Base-by-base conservation (phyloP, 2,888 invertebrate species). In the Eupithecia exiguata region DNA sequence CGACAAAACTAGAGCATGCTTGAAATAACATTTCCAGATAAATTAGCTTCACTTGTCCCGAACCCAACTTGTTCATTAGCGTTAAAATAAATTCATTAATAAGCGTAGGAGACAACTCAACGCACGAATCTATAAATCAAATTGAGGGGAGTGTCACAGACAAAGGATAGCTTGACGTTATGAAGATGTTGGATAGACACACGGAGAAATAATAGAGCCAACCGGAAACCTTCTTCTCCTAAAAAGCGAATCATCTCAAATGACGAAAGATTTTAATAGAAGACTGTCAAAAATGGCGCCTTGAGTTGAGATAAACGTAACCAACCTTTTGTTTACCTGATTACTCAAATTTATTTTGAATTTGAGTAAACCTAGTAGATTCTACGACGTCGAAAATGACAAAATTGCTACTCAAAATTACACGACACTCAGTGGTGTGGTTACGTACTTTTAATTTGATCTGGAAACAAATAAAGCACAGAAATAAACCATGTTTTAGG, bases 61-160 rank as follows among this genome's bases (percentile, higher is more conserved):
- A 93, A 91, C 90, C 92, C 86, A 89, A 91, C 88, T 93, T 91
- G 92, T 94, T 94, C 94, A 94, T 94, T 94, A 94, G 90, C 89
- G 92, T 93, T 94, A 91, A 93, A 94, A 94, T 94, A 93, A 93
- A 94, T 92, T 94, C 93, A 94, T 94, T 94, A 94, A 94, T 94
- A 92, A 93, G 90, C 87, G 85, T 80, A 74, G 83, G 90, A 91
- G 93, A 93, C 93, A 92, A 89, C 88, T 92, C 92, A 91, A 89
- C 93, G 92, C 84, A 89, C 85, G 88, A 89, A 90, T 92, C 92
- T 92, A 94, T 94, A 94, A 94, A 94, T 94, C 94, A 94, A 94
- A 94, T 92, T 91, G 92, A 91, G 89, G 94, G 92, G 94, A 90
- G 91, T 92, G 94, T 93, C 92, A 92, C 80, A 89, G 88, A 94